Evolutionary conservation across 1,140 invertebrate species (phyloP).

Genomic region (Phymastichus coffea): DNA sequence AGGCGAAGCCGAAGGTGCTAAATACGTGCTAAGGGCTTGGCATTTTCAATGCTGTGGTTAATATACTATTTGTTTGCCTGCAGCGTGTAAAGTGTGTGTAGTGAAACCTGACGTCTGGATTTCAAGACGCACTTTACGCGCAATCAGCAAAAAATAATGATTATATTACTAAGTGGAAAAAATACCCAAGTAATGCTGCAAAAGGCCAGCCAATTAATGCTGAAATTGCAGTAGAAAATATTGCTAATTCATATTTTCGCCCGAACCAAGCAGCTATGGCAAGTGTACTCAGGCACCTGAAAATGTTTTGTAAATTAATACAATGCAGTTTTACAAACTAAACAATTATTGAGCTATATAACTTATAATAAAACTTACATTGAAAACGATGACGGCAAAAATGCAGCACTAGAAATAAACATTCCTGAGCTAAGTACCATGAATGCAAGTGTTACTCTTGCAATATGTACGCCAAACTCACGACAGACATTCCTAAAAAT

Average conservation of each 20-base stretch:
- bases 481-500: constrained; percentile 76
- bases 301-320: constrained; percentile 18
- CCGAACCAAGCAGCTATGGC: constrained; percentile 87
- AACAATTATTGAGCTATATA: no score
- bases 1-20: no score
- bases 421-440: constrained; percentile 86
- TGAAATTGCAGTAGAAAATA: constrained; percentile 81
- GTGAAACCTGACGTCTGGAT: no score
- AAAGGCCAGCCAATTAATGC: constrained; percentile 88
- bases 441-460: constrained; percentile 79
- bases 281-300: constrained; percentile 71
- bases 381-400: constrained; percentile 92
- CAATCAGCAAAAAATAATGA: no score
- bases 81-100: no score
- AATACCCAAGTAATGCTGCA: constrained; percentile 78
- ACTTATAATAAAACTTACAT: constrained; percentile 74
- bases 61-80: not conserved
- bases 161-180: no score
- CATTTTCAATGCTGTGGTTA: not conserved
- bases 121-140: no score
- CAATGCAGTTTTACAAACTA: not conserved
- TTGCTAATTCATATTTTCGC: constrained; percentile 74
- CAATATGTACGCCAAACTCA: constrained; percentile 88
- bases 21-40: no score
- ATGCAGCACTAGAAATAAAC: constrained; percentile 87